These are phyloP conservation scores for Aurelia sp. DNA, from an alignment of 30 jellyfish, hydroid and myxozoan genomes.

Conservation along the genomic window DNA sequence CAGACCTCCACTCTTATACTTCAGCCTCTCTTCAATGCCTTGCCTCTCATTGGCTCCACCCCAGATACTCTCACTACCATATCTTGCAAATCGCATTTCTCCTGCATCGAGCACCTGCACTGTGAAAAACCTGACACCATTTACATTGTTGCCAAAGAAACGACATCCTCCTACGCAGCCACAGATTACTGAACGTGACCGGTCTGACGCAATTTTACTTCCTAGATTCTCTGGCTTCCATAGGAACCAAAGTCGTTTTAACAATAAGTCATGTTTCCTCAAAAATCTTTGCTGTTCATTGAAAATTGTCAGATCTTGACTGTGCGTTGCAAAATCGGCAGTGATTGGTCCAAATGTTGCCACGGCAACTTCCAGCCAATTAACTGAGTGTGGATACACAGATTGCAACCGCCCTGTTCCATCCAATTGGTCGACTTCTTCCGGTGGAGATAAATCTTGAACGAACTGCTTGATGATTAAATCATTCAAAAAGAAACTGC, in stretches of 20 bases:
- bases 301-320: conserved; percentile 9
- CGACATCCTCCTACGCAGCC: conserved; percentile 98
- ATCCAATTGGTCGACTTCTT: conserved; percentile 54
- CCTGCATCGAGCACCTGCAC: conserved; percentile 85
- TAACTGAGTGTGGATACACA: conserved; percentile 64
- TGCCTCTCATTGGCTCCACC: conserved; percentile 88
- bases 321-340: conserved; percentile 62
- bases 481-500: conserved; percentile 85
- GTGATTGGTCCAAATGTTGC: conserved; percentile 92
- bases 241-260: conserved; percentile 90
- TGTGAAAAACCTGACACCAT: conserved; percentile 95
- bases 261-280: conserved; percentile 70
- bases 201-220: conserved; percentile 80
- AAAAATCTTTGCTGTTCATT: conserved; percentile 76
- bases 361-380: conserved; percentile 96
- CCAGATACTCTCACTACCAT: conserved; percentile 99
- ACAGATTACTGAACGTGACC: conserved; percentile 75
- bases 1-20: conserved; percentile 39
- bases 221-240: conserved; percentile 78
- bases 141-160: conserved; percentile 90
- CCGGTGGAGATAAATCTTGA: conserved; percentile 78
- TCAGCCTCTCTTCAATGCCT: conserved; percentile 69
- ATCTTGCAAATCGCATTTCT: conserved; percentile 72
- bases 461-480: conserved; percentile 67
- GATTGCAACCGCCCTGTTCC: conserved; percentile 46